phyloP scores from a whole-genome alignment of 1,140 invertebrate genomes.

The Bombus picipes region DNA sequence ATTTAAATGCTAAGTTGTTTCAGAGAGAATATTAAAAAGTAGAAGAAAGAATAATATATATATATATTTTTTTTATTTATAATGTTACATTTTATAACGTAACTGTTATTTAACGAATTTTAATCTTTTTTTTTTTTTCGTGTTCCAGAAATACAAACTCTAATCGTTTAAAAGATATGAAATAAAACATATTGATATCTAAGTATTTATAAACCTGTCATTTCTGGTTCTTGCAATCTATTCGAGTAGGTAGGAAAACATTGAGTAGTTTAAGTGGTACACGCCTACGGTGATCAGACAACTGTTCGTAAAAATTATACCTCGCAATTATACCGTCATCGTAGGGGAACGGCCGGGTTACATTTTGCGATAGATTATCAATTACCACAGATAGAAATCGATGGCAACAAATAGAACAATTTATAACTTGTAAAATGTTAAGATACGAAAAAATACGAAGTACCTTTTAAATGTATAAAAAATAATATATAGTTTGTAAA shows the following conservation, averaged over 20 bases:
- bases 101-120: background rate
- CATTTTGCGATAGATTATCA: background rate
- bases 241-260: background rate
- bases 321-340: background rate
- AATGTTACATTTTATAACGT: background rate
- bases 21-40: too few species aligned
- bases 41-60: too few species aligned
- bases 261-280: slow-evolving; percentile 24
- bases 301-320: slow-evolving; percentile 11
- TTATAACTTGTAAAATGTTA: background rate
- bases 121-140: background rate
- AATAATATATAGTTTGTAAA: background rate
- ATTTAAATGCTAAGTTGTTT: background rate
- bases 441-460: background rate
- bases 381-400: background rate
- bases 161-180: background rate
- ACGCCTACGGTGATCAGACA: slow-evolving; percentile 9
- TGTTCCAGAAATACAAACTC: too few species aligned
- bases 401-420: too few species aligned
- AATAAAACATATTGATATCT: background rate
- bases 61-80: background rate
- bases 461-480: background rate
- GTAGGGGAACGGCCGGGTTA: background rate
- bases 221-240: background rate
- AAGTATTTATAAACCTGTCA: background rate